Evolutionary conservation across 1,140 invertebrate genomes (phyloP).

Genomic region (Pseudomyrmex pallidus): DNA sequence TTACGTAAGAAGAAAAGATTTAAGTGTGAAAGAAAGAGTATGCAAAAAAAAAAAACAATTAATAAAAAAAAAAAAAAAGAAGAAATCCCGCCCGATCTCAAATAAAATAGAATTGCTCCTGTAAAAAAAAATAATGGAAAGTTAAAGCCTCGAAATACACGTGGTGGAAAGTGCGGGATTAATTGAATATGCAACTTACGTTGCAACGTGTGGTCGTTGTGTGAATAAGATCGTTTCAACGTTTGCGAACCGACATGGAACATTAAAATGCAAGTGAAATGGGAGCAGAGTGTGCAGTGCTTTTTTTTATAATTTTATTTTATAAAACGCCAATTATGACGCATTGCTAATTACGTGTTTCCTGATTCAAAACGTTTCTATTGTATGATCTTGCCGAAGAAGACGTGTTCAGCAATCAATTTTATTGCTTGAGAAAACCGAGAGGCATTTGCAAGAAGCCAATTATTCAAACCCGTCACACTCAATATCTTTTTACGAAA

Average conservation of each 20-base stretch:
- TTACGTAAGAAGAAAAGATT: too few relatives aligned
- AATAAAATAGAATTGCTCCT: neutral
- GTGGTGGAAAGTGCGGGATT: neutral
- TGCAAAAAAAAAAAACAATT: too few relatives aligned
- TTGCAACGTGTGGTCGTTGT: neutral
- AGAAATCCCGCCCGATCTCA: too few relatives aligned
- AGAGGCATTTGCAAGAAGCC: neutral
- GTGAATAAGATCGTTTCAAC: neutral
- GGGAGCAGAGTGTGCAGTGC: neutral
- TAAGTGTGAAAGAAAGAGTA: too few relatives aligned
- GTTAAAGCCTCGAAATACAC: too few relatives aligned
- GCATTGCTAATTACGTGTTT: slow-evolving; percentile 1
- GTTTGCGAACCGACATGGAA: neutral
- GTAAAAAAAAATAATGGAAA: too few relatives aligned
- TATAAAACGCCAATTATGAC: neutral
- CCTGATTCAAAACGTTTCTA: neutral
- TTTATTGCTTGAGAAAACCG: neutral
- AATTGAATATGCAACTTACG: neutral
- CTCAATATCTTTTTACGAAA: neutral
- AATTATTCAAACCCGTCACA: neutral
- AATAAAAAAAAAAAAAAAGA: too few relatives aligned
- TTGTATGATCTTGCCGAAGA: slow-evolving; percentile 27
- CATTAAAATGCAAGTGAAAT: neutral
- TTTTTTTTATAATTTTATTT: neutral
- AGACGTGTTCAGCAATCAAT: slow-evolving; percentile 19